These are phyloP conservation scores for Crossocerus cetratus DNA, from an alignment of 2,888 invertebrate species.

Conservation along the genomic window DNA sequence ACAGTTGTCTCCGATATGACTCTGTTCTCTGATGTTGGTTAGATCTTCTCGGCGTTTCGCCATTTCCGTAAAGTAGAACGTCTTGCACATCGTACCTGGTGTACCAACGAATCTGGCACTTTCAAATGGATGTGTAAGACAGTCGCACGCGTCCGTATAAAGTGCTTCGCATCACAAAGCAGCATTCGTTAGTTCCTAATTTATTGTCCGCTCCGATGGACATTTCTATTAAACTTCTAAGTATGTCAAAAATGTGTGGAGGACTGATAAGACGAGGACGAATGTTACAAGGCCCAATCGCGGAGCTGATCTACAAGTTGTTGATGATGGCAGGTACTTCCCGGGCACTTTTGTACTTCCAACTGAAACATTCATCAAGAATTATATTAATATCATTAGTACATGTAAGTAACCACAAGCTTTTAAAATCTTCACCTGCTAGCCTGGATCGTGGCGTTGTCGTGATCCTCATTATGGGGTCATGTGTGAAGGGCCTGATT, in stretches of 20 bases:
- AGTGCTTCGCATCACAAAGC: too few relatives aligned
- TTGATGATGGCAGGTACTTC: conserved; percentile 44
- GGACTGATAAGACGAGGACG: background rate
- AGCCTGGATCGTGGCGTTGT: conserved; percentile 63
- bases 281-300: conserved; percentile 9
- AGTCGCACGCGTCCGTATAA: too few relatives aligned
- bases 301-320: conserved; percentile 3
- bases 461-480: conserved; percentile 70
- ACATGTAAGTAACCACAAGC: background rate
- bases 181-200: conserved; percentile 27
- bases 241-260: conserved; percentile 2
- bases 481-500: conserved; percentile 64
- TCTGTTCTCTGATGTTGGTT: too few relatives aligned
- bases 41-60: too few relatives aligned
- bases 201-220: conserved; percentile 13
- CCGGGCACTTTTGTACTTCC: conserved; percentile 38
- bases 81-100: too few relatives aligned
- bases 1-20: too few relatives aligned
- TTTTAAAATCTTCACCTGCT: conserved; percentile 50
- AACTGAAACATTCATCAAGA: conserved; percentile 15
- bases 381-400: background rate
- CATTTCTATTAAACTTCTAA: conserved; percentile 22
- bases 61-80: too few relatives aligned
- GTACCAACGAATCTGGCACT: too few relatives aligned
- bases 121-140: too few relatives aligned